Percentiles rank a stretch among this genome's conserved stretches.
phyloP scores from a whole-genome alignment of 2,888 invertebrate species.

The Oconnorella tubifera region DNA sequence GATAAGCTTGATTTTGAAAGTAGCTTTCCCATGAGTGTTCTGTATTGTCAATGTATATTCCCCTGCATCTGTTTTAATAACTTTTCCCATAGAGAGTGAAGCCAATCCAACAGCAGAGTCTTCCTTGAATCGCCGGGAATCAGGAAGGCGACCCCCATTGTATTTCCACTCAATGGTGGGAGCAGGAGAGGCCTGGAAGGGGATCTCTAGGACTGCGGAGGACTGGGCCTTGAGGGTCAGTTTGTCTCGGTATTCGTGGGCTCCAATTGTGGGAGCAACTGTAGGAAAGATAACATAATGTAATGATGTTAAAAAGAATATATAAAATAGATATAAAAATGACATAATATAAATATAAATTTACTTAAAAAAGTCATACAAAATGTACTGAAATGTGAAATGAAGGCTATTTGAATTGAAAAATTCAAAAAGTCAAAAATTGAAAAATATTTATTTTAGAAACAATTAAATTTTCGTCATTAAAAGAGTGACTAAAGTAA shows the following conservation, averaged over 20 bases:
- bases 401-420: no score
- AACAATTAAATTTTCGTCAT: no score
- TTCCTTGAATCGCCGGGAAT: constrained; percentile 29
- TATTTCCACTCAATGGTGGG: constrained; percentile 38
- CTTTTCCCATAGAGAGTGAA: constrained; percentile 34
- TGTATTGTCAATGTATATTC: constrained; percentile 59
- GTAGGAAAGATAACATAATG: no score
- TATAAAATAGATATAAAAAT: no score
- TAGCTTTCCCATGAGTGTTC: constrained; percentile 76
- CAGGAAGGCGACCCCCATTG: constrained; percentile 30
- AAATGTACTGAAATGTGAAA: no score
- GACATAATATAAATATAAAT: background rate
- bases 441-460: no score
- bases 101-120: constrained; percentile 33
- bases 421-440: no score
- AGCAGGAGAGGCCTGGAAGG: constrained; percentile 37
- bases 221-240: constrained; percentile 36
- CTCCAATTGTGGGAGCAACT: constrained; percentile 32
- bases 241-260: constrained; percentile 32
- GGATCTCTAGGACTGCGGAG: constrained; percentile 37
- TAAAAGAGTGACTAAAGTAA: no score
- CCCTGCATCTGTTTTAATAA: constrained; percentile 43
- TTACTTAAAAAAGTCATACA: no score
- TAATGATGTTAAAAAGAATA: no score
- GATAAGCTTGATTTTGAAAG: constrained; percentile 48